Conservation (phyloP, 23 tunicate species). For the Halocynthia aurantium region DNA sequence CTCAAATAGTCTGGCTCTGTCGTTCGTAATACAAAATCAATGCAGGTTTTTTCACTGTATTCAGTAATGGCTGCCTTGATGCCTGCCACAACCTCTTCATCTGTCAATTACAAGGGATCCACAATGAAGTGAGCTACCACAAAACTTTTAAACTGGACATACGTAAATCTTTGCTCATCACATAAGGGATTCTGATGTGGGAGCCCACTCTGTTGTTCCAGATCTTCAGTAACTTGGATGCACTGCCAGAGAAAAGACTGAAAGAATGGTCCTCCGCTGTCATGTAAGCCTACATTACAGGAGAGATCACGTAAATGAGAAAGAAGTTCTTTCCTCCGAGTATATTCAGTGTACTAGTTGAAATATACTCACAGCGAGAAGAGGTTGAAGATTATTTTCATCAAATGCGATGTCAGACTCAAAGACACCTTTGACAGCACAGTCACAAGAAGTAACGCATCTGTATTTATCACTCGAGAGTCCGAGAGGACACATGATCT, state of each 20-base stretch:
- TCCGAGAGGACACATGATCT: conserved; percentile 17
- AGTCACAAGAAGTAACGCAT: conserved; percentile 18
- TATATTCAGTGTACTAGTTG: background rate
- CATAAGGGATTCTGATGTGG: conserved; percentile 20
- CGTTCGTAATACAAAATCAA: conserved; percentile 12
- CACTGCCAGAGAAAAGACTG: conserved; percentile 25
- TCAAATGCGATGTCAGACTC: conserved; percentile 19
- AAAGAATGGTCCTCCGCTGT: conserved; percentile 26
- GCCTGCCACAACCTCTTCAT: conserved; percentile 7
- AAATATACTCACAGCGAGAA: conserved; percentile 14
- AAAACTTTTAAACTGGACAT: background rate
- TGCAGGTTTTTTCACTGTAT: background rate
- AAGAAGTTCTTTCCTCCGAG: background rate
- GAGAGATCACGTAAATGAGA: background rate
- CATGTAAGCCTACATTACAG: conserved; percentile 14
- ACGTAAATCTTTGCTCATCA: conserved; percentile 3
- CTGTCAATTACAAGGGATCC: background rate
- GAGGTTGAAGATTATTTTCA: conserved; percentile 4
- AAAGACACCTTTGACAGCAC: conserved; percentile 18
- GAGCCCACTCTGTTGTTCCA: conserved; percentile 25
- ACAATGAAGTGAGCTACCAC: background rate
- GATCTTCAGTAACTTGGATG: conserved; percentile 13
- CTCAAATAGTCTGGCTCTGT: conserved; percentile 6
- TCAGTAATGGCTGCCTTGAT: conserved; percentile 13
- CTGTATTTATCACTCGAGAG: conserved; percentile 4